These are phyloP conservation scores for Himantopus leucocephalus DNA, from an alignment of 2,113 vertebrate species.

Conservation along the genomic window DNA sequence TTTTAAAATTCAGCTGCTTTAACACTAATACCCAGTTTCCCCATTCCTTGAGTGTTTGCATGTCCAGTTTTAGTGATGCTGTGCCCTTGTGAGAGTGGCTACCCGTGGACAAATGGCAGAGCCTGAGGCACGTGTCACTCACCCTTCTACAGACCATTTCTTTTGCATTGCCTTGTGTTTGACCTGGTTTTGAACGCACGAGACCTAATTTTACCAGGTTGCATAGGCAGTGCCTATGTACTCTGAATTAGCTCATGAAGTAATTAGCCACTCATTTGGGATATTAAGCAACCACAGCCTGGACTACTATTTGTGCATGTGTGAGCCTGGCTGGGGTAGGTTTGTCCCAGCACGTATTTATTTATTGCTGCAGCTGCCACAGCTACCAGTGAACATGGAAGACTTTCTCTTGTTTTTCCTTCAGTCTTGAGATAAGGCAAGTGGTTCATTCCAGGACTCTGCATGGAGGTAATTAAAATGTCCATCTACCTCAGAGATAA, in stretches of 20 bases:
- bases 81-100: background rate
- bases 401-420: conserved; percentile 24
- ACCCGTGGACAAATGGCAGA: background rate
- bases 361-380: background rate
- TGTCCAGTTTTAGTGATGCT: background rate
- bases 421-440: background rate
- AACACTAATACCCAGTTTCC: background rate
- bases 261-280: conserved; percentile 30
- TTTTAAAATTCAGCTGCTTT: background rate
- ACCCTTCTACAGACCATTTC: background rate
- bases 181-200: background rate
- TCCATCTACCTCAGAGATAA: background rate
- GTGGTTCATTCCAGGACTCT: background rate
- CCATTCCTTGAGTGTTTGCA: background rate
- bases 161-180: background rate
- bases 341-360: background rate
- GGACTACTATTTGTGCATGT: background rate
- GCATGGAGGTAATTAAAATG: background rate
- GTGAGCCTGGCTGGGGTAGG: background rate
- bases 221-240: background rate
- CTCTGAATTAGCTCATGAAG: conserved; percentile 8
- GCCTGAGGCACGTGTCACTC: background rate
- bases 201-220: conserved; percentile 10
- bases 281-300: conserved; percentile 20
- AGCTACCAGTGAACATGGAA: background rate